Percentiles rank a stretch among this genome's conserved stretches.
phyloP scores from a whole-genome alignment of 1,140 invertebrate genomes.

The Pseudomyrmex concolor region DNA sequence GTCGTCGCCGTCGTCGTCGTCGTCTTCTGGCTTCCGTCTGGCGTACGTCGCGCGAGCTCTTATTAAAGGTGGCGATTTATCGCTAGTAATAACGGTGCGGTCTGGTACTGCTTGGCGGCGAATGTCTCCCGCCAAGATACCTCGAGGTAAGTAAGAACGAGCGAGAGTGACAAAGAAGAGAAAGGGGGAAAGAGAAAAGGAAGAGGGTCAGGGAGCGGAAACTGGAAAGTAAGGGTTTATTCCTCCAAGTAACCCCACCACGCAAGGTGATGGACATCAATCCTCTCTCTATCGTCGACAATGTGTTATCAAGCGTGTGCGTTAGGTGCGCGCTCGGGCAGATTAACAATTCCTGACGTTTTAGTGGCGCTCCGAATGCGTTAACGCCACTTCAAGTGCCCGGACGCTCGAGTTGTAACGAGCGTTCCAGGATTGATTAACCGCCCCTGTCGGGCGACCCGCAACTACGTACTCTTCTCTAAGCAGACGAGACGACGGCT shows the following conservation, averaged over 20 bases:
- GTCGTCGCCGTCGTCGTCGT: constrained; percentile 14
- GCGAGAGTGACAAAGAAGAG: background rate
- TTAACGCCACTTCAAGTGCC: constrained; percentile 67
- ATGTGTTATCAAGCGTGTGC: constrained; percentile 37
- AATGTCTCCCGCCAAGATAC: constrained; percentile 73
- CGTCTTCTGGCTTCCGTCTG: constrained; percentile 69
- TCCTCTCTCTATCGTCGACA: background rate
- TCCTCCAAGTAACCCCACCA: constrained; percentile 36
- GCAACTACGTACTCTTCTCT: constrained; percentile 55
- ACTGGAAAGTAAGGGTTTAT: constrained; percentile 63
- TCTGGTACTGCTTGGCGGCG: constrained; percentile 76
- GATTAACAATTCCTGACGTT: constrained; percentile 79
- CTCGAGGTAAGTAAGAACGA: constrained; percentile 48
- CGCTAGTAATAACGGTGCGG: constrained; percentile 84
- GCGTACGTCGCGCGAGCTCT: constrained; percentile 77
- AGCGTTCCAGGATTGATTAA: constrained; percentile 79
- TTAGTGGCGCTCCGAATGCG: constrained; percentile 67
- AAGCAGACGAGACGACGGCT: constrained; percentile 71
- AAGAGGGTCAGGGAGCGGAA: constrained; percentile 47
- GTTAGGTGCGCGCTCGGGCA: constrained; percentile 12
- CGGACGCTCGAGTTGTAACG: constrained; percentile 70
- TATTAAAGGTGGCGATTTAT: constrained; percentile 85
- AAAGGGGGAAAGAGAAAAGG: background rate
- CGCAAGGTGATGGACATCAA: too few species aligned
- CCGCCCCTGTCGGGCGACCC: constrained; percentile 66